Evolutionary conservation across 2,888 invertebrate species (phyloP), one percentile per base, ranked within the genome.

Genomic region (Synergus laeviventris): DNA sequence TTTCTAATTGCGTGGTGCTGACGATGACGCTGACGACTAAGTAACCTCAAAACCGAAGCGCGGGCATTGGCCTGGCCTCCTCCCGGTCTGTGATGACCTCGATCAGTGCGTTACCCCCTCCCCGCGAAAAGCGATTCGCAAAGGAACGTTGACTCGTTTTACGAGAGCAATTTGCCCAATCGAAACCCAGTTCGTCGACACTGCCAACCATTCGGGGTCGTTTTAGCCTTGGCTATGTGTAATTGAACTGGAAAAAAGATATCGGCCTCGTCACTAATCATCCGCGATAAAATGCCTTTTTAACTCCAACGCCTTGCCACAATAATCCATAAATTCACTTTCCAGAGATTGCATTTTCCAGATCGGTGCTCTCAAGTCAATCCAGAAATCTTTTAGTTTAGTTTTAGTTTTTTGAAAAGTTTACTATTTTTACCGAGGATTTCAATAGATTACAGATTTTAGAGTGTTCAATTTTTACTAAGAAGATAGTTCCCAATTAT

Each of bases 131-230:
- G 73, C 77, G 64, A 79, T 64, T 80, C 76, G 73, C 75, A 31
- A 60, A 76, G 76, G 74, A 78, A 78, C 75, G 74, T 45, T 70
- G 45, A 36, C 31, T 31, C 31, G 18, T 18, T 70, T 54, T 70
- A 31, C 31, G 49, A 70, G 31, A 49, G 49, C 31, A 70, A 70
- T 70, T 77, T 76, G 75, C 75, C 76, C 76, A 81, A 79, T 79
- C 45, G 76, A 59, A 75, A 78, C 75, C 74, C 74, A 77, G 78
- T 80, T 80, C 78, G 78, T 76, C 79, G 81, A 79, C 79, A 81
- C 78, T 70, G 21, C 9, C 49, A 49, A 70, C 49, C 49, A 49
- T 70, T 70, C 31, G 49, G 49, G n/a, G 16, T 70, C 49, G 24
- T 16, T 31, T 66, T 24, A 70, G 24, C 66, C 39, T 66, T 45